These are phyloP conservation scores for Prosapia bicincta DNA, from an alignment of 2,888 invertebrate species.

Conservation along the genomic window DNA sequence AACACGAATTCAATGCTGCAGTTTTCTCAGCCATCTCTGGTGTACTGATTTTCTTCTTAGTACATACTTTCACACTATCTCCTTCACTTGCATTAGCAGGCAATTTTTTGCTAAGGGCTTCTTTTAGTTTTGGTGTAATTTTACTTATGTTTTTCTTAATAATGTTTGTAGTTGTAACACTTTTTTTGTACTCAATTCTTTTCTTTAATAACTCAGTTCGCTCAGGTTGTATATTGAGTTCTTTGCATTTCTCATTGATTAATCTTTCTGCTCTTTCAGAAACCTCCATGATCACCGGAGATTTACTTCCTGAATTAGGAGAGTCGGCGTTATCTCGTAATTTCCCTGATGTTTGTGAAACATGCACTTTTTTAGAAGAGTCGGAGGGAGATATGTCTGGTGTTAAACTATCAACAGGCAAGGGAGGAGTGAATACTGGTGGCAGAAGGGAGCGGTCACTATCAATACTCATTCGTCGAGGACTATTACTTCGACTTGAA, in stretches of 20 bases:
- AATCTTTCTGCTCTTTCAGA: slow-evolving; percentile 32
- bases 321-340: background rate
- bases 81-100: background rate
- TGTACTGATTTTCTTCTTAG: background rate
- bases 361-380: background rate
- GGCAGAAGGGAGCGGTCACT: slow-evolving; percentile 9
- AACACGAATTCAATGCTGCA: background rate
- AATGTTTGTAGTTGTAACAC: slow-evolving; percentile 17
- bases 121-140: background rate
- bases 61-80: background rate
- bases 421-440: background rate
- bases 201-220: slow-evolving; percentile 31
- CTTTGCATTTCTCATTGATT: slow-evolving; percentile 32
- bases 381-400: background rate
- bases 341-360: background rate
- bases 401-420: background rate
- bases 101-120: background rate
- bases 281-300: slow-evolving; percentile 8
- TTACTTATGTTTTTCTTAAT: background rate
- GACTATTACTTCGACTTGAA: slow-evolving; percentile 38
- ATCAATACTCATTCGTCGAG: slow-evolving; percentile 33
- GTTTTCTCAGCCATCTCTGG: background rate
- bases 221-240: slow-evolving; percentile 18
- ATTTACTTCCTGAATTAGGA: background rate
- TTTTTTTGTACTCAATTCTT: slow-evolving; percentile 31